Evolutionary conservation across 2,888 invertebrate species (phyloP).

Genomic region (Alloplasta piceator): DNA sequence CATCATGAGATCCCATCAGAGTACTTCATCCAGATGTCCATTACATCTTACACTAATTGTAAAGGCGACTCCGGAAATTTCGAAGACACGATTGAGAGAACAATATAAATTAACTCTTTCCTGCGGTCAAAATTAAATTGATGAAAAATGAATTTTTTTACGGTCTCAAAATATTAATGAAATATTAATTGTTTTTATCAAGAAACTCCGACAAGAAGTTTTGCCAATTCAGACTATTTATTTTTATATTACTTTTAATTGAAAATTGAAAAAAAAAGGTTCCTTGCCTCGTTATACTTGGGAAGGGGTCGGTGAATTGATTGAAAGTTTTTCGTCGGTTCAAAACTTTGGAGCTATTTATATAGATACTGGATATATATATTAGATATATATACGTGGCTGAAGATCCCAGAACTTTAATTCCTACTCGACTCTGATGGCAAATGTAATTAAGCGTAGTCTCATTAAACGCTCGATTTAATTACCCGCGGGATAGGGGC

Average conservation of each 20-base stretch:
- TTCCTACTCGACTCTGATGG: constrained; percentile 48
- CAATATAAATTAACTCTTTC: not conserved
- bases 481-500: constrained; percentile 66
- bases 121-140: not conserved
- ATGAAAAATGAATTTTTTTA: not conserved
- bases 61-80: constrained; percentile 17
- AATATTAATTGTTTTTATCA: not conserved
- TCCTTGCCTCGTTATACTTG: constrained; percentile 39
- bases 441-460: constrained; percentile 72
- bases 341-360: not conserved
- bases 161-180: not conserved
- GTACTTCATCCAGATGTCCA: constrained; percentile 41
- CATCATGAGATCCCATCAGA: not conserved
- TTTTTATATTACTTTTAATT: not conserved
- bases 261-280: constrained; percentile 19
- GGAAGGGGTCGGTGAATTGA: not conserved
- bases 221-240: not conserved
- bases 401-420: constrained; percentile 57
- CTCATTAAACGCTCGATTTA: constrained; percentile 77
- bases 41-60: constrained; percentile 1
- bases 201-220: not conserved
- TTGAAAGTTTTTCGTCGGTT: constrained; percentile 11
- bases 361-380: constrained; percentile 13
- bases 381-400: constrained; percentile 20
- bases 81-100: constrained; percentile 4